A percentile compares a stretch with the other conserved stretches of the same genome.
Evolutionary conservation across 2,888 invertebrate genomes (phyloP).

Genomic region (Pristionchus maxplancki): DNA sequence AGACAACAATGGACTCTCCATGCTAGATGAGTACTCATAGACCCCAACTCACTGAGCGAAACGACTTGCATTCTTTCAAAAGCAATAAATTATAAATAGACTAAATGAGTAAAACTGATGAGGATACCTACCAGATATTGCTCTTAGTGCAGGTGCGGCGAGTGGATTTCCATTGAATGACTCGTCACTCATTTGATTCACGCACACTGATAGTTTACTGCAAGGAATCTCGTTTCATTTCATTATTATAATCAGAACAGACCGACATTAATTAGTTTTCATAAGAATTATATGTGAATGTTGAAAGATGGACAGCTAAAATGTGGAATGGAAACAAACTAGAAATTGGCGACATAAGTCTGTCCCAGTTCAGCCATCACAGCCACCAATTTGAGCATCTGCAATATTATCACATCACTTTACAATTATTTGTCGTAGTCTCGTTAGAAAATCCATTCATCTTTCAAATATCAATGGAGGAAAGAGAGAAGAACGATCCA

Average conservation of each 20-base stretch:
- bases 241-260: not conserved
- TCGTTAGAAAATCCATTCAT: not conserved
- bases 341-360: slow-evolving; percentile 92
- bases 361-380: slow-evolving; percentile 93
- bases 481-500: not conserved
- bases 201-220: slow-evolving; percentile 84
- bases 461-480: not conserved
- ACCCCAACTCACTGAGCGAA: not conserved
- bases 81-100: not conserved
- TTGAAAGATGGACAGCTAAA: not conserved
- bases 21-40: slow-evolving; percentile 39
- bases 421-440: not conserved
- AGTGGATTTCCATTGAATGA: slow-evolving; percentile 89
- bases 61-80: not conserved
- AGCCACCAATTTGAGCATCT: slow-evolving; percentile 89
- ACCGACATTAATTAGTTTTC: not conserved
- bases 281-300: no score
- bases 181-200: slow-evolving; percentile 89
- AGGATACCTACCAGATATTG: slow-evolving; percentile 39
- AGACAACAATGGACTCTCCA: not conserved
- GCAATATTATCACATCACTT: slow-evolving; percentile 47
- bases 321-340: slow-evolving; percentile 81
- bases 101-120: not conserved
- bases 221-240: slow-evolving; percentile 71
- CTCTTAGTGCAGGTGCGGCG: slow-evolving; percentile 56